Conservation (phyloP, 2,113 vertebrate genomes). For the Oenanthe melanoleuca region DNA sequence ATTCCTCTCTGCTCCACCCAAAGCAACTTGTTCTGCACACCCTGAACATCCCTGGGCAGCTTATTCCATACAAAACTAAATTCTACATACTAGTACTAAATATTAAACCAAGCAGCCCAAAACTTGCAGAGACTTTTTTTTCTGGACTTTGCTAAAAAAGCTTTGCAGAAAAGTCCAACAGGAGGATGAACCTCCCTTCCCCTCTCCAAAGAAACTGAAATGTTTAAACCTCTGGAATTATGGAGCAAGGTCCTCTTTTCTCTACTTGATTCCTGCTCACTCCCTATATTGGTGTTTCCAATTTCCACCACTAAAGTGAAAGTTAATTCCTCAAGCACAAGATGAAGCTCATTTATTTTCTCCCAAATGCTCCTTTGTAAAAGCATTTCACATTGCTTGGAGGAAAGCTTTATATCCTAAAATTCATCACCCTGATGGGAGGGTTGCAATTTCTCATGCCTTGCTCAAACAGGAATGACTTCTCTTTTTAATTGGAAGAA, state of each 20-base stretch:
- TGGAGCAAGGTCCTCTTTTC: not conserved
- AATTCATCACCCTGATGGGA: not conserved
- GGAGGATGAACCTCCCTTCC: not conserved
- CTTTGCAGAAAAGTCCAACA: not conserved
- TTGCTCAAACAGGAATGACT: not conserved
- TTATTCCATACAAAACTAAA: too few species aligned
- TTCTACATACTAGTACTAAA: too few species aligned
- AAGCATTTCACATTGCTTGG: not conserved
- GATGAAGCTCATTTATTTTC: constrained; percentile 32
- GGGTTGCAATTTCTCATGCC: not conserved
- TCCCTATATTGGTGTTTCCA: not conserved
- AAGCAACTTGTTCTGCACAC: not conserved
- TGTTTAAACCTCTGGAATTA: not conserved
- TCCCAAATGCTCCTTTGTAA: not conserved
- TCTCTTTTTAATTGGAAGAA: constrained; percentile 27
- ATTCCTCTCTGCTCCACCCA: not conserved
- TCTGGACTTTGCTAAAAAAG: not conserved
- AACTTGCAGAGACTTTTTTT: not conserved
- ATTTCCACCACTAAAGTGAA: not conserved
- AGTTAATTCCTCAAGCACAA: constrained; percentile 16
- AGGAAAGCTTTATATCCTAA: not conserved
- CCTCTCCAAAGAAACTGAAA: not conserved
- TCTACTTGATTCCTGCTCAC: not conserved
- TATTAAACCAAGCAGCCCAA: not conserved
- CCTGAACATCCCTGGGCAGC: not conserved